Evolutionary conservation across 2,113 vertebrate species (phyloP), one percentile per base, ranked within the genome.

Genomic region (Emydura subglobosa): DNA sequence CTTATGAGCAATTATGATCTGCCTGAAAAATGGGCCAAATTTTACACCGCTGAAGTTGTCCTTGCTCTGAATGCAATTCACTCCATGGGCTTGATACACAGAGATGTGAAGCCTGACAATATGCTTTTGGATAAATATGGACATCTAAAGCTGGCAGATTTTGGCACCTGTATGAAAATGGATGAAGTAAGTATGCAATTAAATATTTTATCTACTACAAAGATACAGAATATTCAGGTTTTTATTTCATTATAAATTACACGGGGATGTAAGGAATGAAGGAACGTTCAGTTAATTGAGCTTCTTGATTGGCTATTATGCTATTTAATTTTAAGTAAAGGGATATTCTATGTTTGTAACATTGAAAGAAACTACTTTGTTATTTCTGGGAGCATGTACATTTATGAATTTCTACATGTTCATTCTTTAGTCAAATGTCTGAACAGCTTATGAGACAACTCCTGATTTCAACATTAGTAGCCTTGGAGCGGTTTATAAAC

Each of bases 131-230:
- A 99, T 98, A 98, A 98, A 86, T 87, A 98, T 1, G 99, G 99
- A 79, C 99, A 99, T 97, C 98, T 99, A 84, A 99, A 99, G 97
- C 98, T 99, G 93, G 99, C 99, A 19, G 99, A 99, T 98, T 99
- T 99, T 92, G 99, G 99, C 97, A 99, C 99, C 5, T 99, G 99
- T 97, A 99, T 99, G 99, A 99, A 99, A 98, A 99, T 99, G 99
- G 99, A 99, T 97, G 97, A 98, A 89, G 99, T 99, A 98, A 99
- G 99, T 97, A 95, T 94, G 27, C 85, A 86, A 10, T 83, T 80
- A 85, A 92, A 87, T 84, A 39, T 68, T 88, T 93, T 44, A 49
- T 55, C 7, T 27, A 86, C n/a, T 87, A 11, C 83, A 92, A 65
- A 79, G 86, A 29, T 87, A 47, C 85, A 88, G 47, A 47, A 61